Percentiles rank a stretch among this genome's conserved stretches.
Conservation (phyloP, 23 tunicate species). For the Diplosoma virens region DNA sequence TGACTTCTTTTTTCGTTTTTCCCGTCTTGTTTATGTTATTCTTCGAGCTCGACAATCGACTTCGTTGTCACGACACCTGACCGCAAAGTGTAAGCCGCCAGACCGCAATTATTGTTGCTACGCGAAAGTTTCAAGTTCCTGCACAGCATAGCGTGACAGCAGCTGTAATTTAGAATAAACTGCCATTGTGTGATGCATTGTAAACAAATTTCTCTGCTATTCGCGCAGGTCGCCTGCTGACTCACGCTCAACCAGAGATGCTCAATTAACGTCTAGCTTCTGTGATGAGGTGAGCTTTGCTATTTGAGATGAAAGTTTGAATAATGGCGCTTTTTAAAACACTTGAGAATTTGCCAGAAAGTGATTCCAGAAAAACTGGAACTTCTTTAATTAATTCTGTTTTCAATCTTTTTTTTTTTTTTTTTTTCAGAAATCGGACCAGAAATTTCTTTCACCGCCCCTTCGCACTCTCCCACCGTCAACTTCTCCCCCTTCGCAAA, state of each 20-base stretch:
- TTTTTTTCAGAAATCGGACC: constrained; percentile 23
- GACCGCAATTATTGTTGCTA: no score
- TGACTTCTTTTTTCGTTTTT: not conserved
- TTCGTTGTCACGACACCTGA: constrained; percentile 9
- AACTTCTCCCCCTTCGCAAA: constrained; percentile 40
- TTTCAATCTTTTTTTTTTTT: no score
- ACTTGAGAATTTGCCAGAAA: not conserved
- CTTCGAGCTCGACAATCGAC: not conserved
- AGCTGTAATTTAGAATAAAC: not conserved
- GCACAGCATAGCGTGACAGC: no score
- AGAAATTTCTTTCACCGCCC: constrained; percentile 32
- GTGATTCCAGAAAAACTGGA: not conserved
- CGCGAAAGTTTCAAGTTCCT: no score
- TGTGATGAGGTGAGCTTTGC: not conserved
- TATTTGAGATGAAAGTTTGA: not conserved
- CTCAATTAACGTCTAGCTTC: not conserved
- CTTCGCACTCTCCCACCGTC: constrained; percentile 60
- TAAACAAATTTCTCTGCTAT: not conserved
- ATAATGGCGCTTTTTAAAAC: not conserved
- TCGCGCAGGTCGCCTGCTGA: not conserved
- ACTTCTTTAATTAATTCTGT: not conserved
- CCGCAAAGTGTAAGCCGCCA: not conserved
- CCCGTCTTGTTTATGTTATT: constrained; percentile 1
- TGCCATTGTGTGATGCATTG: not conserved
- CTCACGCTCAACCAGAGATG: not conserved